Conservation (phyloP, 2,888 invertebrate species). For the Schizotus pectinicornis region DNA sequence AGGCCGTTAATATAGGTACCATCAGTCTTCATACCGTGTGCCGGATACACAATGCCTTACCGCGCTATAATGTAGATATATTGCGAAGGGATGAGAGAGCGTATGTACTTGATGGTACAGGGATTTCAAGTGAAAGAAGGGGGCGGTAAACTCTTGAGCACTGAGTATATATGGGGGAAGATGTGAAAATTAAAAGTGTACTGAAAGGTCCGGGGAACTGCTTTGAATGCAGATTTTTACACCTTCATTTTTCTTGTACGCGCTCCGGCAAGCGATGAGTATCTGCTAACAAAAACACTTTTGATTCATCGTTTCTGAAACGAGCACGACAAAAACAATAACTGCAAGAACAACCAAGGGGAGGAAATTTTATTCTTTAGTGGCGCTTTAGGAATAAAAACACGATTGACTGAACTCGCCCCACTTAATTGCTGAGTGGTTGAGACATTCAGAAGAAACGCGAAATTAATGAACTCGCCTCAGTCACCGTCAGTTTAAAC, state of each 20-base stretch:
- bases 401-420: no score
- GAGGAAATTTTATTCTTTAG: no score
- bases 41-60: slow-evolving; percentile 32
- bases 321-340: no score
- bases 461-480: no score
- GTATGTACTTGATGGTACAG: background rate
- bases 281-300: no score
- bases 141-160: slow-evolving; percentile 7
- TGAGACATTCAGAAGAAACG: no score
- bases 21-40: slow-evolving; percentile 36
- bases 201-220: slow-evolving; percentile 10
- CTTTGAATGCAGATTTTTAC: slow-evolving; percentile 9
- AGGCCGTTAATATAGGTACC: slow-evolving; percentile 31
- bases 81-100: slow-evolving; percentile 21
- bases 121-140: slow-evolving; percentile 1
- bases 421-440: no score
- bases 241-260: background rate
- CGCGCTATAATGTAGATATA: slow-evolving; percentile 37
- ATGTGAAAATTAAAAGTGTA: slow-evolving; percentile 20
- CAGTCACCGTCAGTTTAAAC: no score
- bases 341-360: no score
- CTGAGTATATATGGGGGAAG: slow-evolving; percentile 9
- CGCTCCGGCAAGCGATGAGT: no score
- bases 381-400: no score
- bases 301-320: no score